A percentile compares a stretch with the other conserved stretches of the same genome.
Conservation (phyloP, 2,888 invertebrate species). For the Neria commutata region DNA sequence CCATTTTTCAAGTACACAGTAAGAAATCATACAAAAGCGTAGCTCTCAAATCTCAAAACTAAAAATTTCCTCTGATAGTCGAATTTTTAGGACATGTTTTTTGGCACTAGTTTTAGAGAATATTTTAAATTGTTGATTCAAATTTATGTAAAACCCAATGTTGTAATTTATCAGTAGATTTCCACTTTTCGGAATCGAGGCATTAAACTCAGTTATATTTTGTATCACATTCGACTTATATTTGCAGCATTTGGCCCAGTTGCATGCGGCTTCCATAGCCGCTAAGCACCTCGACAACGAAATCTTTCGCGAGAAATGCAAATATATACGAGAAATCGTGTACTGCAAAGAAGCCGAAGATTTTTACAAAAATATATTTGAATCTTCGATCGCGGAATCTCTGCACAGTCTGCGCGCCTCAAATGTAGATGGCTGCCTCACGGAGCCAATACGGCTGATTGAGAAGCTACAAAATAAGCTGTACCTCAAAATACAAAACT, state of each 20-base stretch:
- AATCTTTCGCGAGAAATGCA: conserved; percentile 39
- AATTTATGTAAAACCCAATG: not conserved
- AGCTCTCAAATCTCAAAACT: no score
- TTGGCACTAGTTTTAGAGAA: no score
- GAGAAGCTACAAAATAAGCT: conserved; percentile 45
- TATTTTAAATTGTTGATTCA: not conserved
- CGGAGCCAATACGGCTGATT: conserved; percentile 48
- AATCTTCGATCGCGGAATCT: conserved; percentile 53
- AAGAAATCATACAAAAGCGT: no score
- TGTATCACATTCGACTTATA: not conserved
- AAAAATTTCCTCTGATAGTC: no score
- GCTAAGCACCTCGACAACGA: conserved; percentile 45
- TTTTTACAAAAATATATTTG: conserved; percentile 50
- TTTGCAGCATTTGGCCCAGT: conserved; percentile 53
- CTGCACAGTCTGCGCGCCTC: conserved; percentile 49
- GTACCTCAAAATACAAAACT: conserved; percentile 43
- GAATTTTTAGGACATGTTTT: no score
- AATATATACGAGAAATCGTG: conserved; percentile 53
- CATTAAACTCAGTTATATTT: no score
- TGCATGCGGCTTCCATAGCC: conserved; percentile 57
- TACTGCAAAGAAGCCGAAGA: conserved; percentile 53
- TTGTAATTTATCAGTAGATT: no score
- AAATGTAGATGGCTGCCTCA: conserved; percentile 50
- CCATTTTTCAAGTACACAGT: no score
- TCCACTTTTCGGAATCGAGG: no score